Evolutionary conservation across 2,113 vertebrate species (phyloP), one percentile per base, ranked within the genome.

Genomic region (Xiphophorus couchianus): DNA sequence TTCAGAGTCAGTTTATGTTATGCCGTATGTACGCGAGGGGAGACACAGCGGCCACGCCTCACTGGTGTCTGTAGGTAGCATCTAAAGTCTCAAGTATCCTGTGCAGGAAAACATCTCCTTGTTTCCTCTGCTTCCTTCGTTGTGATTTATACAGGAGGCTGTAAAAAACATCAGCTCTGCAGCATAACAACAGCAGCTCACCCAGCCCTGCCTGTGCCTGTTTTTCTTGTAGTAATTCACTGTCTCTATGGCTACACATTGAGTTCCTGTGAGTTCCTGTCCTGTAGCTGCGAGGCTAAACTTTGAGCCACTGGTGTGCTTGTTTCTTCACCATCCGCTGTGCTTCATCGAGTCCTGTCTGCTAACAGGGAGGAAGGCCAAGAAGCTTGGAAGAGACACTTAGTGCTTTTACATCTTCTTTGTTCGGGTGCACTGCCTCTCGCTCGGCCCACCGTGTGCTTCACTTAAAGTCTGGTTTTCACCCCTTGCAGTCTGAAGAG

Each of bases 61-160:
- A 84, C 84, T 73, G 83, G 80, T 69, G 86, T 81, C 81, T 81
- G 88, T 90, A 91, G 91, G 91, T 91, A 93, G 91, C 90, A 90
- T 92, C 80, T 87, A 73, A 88, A 88, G 85, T 92, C 86, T 91
- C 89, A 88, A 87, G 85, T 92, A 86, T 91, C 86, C 80, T 78
- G 83, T 88, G 73, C 82, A 85, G 88, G 86, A 85, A 71, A 88
- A 82, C 76, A 71, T 72, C 77, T 75, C 69, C 83, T 78, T 58
- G 85, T 72, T 90, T 85, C 78, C 22, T 39, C 81, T 80, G 80
- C 80, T 82, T 76, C 83, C 69, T 68, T 77, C 60, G 44, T 60
- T 13, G 61, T 83, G 80, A 87, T 89, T 90, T 86, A 58, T 58
- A 84, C 78, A 77, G 79, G 75, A 37, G 28, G 71, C 71, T 11